Base-by-base conservation (phyloP, 2,888 invertebrate species). In the Thecophora atra region DNA sequence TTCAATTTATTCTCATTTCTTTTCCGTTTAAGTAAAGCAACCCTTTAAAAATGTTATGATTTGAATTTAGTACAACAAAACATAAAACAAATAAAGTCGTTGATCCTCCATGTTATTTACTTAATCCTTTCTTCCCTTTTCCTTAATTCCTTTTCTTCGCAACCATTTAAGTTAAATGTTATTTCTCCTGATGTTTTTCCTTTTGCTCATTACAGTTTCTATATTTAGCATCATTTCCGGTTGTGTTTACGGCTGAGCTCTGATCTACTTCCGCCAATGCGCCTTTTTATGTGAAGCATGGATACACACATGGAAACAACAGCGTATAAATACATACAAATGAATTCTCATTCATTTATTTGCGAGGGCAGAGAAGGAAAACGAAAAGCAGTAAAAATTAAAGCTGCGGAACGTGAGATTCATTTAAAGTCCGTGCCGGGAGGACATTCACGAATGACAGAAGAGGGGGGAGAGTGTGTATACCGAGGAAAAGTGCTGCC, bases 171-270 rank as follows among this genome's bases (percentile, higher is more conserved):
- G 28, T 58, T 58, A 15, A 24, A 58, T 58, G 26, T 28, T 58
- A 28, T 4, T 58, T 28, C 24, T 28, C 24, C 17, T 37, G 7
- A 11, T 11, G 3, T n/a, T 7, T 54, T 54, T 7, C 21, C 3
- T 58, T 58, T 28, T n/a, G n/a, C n/a, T 58, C 15, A 58, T 21
- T 21, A 54, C 54, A n/a, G n/a, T n/a, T n/a, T n/a, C 11, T 56
- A 24, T 58, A 58, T 58, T 58, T 58, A 11, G 28, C 58, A 58
- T 7, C 58, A 58, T 28, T 58, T 58, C 58, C 58, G 58, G 26
- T 58, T 58, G 58, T 17, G 26, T 24, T 58, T 58, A 24, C 58
- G 6, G 37, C 37, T 37, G 7, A 2, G 37, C 37, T 37, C 37
- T 37, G 11, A 1, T 24, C 58, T 58, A 58, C 58, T 58, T 58